A percentile compares a stretch with the other conserved stretches of the same genome.
Conservation (phyloP, 1,140 invertebrate species). For the Aphaenogaster rudis region DNA sequence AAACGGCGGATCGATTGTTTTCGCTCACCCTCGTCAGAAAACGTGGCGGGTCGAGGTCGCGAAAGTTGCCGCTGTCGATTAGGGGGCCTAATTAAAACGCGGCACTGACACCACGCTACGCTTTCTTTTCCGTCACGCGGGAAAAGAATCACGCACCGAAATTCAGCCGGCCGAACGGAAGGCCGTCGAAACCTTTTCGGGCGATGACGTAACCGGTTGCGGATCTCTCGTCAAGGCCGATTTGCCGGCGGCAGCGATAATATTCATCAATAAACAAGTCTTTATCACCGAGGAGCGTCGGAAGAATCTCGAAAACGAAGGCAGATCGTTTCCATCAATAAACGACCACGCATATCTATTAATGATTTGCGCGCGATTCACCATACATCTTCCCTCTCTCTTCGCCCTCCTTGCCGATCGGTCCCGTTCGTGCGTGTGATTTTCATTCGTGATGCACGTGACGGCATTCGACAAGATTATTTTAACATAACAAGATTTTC, state of each 20-base stretch:
- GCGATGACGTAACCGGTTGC: conserved; percentile 21
- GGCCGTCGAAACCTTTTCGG: conserved; percentile 1
- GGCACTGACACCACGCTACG: too few relatives aligned
- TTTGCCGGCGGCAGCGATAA: background rate
- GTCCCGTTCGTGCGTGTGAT: background rate
- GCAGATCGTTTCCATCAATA: conserved; percentile 30
- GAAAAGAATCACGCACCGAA: background rate
- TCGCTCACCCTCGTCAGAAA: background rate
- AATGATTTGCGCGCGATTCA: background rate
- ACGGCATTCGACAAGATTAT: background rate
- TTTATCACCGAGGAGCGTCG: background rate
- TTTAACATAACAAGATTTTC: conserved; percentile 14
- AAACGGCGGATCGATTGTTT: conserved; percentile 31
- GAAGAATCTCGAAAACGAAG: conserved; percentile 21
- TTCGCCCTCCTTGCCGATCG: too few relatives aligned
- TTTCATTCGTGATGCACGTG: background rate
- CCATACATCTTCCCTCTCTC: background rate
- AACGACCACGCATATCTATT: background rate
- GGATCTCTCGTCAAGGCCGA: conserved; percentile 15
- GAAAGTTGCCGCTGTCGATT: conserved; percentile 9
- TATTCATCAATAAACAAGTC: conserved; percentile 51
- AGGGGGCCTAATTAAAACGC: conserved; percentile 18
- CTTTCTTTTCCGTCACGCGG: background rate
- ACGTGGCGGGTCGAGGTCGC: background rate
- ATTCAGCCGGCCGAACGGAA: conserved; percentile 5